Evolutionary conservation across 2,888 invertebrate genomes (phyloP), one percentile per base, ranked within the genome.

Genomic region (Philhelius pedissequus): DNA sequence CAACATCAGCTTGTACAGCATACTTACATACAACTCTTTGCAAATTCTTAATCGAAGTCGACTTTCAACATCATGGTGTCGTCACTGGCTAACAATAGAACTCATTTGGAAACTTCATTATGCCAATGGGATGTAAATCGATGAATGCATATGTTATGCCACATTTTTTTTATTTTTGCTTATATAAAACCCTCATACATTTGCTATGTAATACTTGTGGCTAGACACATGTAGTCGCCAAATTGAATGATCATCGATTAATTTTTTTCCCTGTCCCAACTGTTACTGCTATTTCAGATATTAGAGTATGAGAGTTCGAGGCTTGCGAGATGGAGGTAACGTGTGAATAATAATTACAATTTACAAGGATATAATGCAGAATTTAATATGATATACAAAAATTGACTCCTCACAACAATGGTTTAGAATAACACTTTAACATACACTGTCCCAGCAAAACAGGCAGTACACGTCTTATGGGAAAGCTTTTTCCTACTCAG

Each of bases 71-170:
- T 73, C 75, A 80, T 70, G 76, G 74, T 82, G 74, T 82, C 79
- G 76, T 18, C 58, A 73, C 75, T 62, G 60, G 54, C 45, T 60
- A 73, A 86, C 86, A 86, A 86, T 86, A 82, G 79, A 82, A 86
- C 76, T 86, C 82, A 86, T 83, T 86, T 86, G 86, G 81, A 86
- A 86, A 86, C 86, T 86, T 86, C 79, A 86, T 86, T 86, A 86
- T 84, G 80, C 76, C 75, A 84, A 66, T 71, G 43, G 27, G 75
- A 80, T 80, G 80, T 80, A 84, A 84, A 84, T 84, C 75, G 84
- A 84, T 80, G 71, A 80, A 76, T 84, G 75, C 80, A 84, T 80
- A 84, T 84, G 80, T 80, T 76, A 80, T 76, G 75, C 40, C 80
- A 71, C 75, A 54, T 75, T 68, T 76, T 70, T 79, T 73, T 75